Base-by-base conservation (phyloP, 2,113 vertebrate genomes). In the Ceyx cyanopectus region DNA sequence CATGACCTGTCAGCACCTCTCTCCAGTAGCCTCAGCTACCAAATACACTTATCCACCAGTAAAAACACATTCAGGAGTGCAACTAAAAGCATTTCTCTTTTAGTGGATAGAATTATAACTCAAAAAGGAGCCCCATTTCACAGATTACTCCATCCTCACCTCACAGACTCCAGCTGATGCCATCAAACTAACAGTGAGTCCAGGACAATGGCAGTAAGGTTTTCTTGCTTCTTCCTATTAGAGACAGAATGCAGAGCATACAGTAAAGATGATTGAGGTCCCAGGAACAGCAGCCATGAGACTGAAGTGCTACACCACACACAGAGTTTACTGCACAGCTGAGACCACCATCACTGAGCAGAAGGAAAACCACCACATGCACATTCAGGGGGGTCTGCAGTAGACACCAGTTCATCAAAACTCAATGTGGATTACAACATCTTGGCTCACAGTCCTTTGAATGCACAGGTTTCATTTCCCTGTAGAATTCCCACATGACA, bases 401-500 rank as follows among this genome's bases (percentile, higher is more conserved):
- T 4, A 46, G 27, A 19, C 78, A 56, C 14, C 9, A 56, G 62
- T 12, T 53, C 48, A 84, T 21, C 40, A 87, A 73, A 78, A 84
- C 15, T 15, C 29, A 27, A 0, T 0, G 10, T 10, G 7, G 15
- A 16, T 73, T 62, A 14, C 13, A 48, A 10, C 4, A 46, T 12
- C 37, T 56, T 1, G 0, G 14, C 6, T 82, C 23, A 6, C 15
- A 51, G 7, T 37, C 34, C 41, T 58, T 24, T 46, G 10, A 46
- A 4, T 12, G 8, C 27, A 62, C 7, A 14, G 6, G 14, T 60
- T 89, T 67, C 3, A 32, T 32, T 81, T 70, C 37, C 37, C 43
- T 43, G 17, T 20, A 74, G 18, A 58, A 81, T 37, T 62, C 26
- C 9, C 40, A 37, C 50, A 48, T 2, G 51, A 12, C 32, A 34